Evolutionary conservation across 2,888 invertebrate genomes (phyloP), one percentile per base, ranked within the genome.

Genomic region (Eretmocerus hayati): DNA sequence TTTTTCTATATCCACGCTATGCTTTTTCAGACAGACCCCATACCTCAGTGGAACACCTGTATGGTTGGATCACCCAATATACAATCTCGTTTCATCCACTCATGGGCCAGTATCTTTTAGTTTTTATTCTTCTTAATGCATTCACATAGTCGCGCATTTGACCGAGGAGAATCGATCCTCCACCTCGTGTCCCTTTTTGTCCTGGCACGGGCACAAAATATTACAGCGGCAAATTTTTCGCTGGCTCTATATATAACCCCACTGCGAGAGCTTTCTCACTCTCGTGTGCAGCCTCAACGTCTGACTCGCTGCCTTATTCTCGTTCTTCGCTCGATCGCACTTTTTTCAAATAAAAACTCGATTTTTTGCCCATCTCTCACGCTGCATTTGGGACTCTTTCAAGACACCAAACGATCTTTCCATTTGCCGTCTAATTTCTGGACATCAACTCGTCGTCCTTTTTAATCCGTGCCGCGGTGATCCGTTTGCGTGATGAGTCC

Each of bases 151-250:
- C 16, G 35, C n/a, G 22, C 18, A 43, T 21, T 38, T 21, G 60
- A 64, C 62, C 65, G 67, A 66, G 64, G 65, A 67, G 67, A 69
- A 69, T 68, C 68, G 66, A 69, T 68, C 66, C 64, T 60, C 56
- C 56, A 57, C 56, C 48, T 16, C 53, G 55, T 58, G 67, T 68
- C 65, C 62, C 63, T 66, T 66, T 66, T 69, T 66, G 62, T 65
- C 60, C 63, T 59, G 56, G 56, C 61, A 54, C 58, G 59, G 61
- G 38, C 56, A 61, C 62, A 59, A 65, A 65, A 67, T 65, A 67
- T 66, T 63, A 59, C 59, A 54, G 52, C 57, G 59, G 56, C 56
- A 57, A 59, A 60, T 55, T 59, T 62, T 60, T 57, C 57, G 59
- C 55, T 56, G n/a, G 4, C 16, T 16, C 16, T 16, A 11, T 16